Base-by-base conservation (phyloP, 92 coral and sea anemone genomes). In the Palythoa heliodiscus region DNA sequence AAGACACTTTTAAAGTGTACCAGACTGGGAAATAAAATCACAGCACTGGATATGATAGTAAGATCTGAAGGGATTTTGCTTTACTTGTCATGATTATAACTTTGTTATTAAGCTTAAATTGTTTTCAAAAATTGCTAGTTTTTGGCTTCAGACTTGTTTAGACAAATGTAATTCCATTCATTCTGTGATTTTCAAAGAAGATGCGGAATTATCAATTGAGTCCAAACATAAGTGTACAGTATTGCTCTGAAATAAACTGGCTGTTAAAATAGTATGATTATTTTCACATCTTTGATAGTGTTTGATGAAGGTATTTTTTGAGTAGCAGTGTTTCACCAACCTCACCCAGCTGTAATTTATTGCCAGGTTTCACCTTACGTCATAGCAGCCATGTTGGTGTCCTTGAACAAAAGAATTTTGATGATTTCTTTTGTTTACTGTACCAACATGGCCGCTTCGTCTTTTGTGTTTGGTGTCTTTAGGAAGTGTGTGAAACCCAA, bases 311-410 rank as follows among this genome's bases (percentile, higher is more conserved):
- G 16, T 16, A 39, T 54, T 57, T 29, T 40, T 57, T 52, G 25
- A 52, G 13, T n/a, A 40, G 48, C 24, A 54, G 3, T 24, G 84
- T 80, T 78, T 23, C 84, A 80, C 84, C 84, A 80, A 80, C 84
- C 84, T 80, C 84, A 80, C 84, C 84, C 16, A 29, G 70, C 61
- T 29, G 68, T 40, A 25, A 15, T 9, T 54, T 19, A 25, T 15
- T 29, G 35, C 35, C 35, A 29, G 35, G 35, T 29, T 29, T 29
- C 35, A 29, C 35, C 35, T 29, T 0, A 29, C 35, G 35, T 29
- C 35, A 29, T 29, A 29, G 35, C 35, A 1, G 35, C 35, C 35
- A 29, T 29, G 35, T 29, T 29, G 35, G 35, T 0, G 35, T 29
- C 35, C 35, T 29, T 29, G 35, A 29, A 29, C 35, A 29, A 29